Evolutionary conservation across 2,797 vertebrate genomes (phyloP).

Genomic region (Oreonectes daqikongensis): DNA sequence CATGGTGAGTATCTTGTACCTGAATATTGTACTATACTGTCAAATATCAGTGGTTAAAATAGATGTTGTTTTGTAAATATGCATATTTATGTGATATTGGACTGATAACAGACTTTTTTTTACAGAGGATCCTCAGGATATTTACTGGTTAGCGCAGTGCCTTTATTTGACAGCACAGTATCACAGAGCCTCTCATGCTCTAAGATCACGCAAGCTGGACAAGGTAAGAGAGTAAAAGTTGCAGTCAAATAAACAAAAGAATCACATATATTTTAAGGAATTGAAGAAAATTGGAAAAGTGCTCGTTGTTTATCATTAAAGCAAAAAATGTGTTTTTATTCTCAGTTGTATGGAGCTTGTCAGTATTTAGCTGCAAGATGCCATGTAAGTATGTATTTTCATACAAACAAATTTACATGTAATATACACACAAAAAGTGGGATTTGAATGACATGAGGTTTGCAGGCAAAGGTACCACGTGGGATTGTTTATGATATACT

Average conservation of each 20-base stretch:
- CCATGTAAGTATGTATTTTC: constrained; percentile 85
- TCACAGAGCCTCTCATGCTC: constrained; percentile 95
- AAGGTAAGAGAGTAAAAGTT: no score
- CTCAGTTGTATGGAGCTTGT: constrained; percentile 91
- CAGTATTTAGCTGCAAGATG: constrained; percentile 98
- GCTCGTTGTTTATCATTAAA: no score
- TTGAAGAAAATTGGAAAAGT: neutral
- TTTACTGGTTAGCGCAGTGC: constrained; percentile 98
- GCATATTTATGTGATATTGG: neutral
- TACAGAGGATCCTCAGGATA: constrained; percentile 94
- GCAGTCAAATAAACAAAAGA: neutral
- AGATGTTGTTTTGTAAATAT: neutral
- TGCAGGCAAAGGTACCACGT: neutral
- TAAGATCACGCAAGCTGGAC: constrained; percentile 93
- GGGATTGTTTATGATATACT: neutral
- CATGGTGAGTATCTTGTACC: constrained; percentile 83
- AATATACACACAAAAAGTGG: neutral
- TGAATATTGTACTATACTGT: neutral
- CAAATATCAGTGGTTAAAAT: neutral
- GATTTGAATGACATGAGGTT: neutral
- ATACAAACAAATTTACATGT: neutral
- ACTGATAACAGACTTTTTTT: neutral
- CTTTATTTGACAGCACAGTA: constrained; percentile 97
- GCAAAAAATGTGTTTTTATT: constrained; percentile 36
- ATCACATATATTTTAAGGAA: no score